Percentiles rank a stretch among this genome's conserved stretches.
Conservation (phyloP, 1,140 invertebrate genomes). For the Gyrodactylus salaris region DNA sequence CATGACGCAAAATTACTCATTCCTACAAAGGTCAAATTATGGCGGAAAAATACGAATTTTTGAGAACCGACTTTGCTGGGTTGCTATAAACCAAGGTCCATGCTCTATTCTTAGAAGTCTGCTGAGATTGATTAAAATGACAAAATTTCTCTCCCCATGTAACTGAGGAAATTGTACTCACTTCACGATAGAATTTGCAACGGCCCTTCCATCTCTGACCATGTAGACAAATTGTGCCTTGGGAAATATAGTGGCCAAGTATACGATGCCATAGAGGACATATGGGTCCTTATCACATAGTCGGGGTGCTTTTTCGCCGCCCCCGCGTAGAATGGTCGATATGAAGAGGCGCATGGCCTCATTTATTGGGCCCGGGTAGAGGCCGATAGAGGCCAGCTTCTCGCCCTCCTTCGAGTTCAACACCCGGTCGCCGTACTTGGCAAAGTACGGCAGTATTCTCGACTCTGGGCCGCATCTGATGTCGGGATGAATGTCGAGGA, state of each 20-base stretch:
- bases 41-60: too few species aligned
- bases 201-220: constrained; percentile 77
- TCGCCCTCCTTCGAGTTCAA: background rate
- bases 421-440: background rate
- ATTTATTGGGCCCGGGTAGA: background rate
- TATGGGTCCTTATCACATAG: constrained; percentile 96
- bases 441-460: constrained; percentile 60
- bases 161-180: too few species aligned
- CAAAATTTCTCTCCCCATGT: too few species aligned
- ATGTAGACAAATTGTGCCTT: constrained; percentile 77
- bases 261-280: constrained; percentile 64
- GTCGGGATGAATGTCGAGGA: constrained; percentile 89
- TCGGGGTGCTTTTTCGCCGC: constrained; percentile 52
- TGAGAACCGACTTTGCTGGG: too few species aligned
- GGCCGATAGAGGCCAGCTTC: background rate
- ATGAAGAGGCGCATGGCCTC: background rate
- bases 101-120: too few species aligned
- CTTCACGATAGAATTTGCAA: constrained; percentile 83
- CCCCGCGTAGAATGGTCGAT: background rate
- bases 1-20: too few species aligned
- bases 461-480: constrained; percentile 91
- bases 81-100: too few species aligned
- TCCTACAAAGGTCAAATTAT: too few species aligned
- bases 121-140: too few species aligned
- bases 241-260: constrained; percentile 28